Evolutionary conservation across 2,888 invertebrate species (phyloP).

Genomic region (Patella pellucida): DNA sequence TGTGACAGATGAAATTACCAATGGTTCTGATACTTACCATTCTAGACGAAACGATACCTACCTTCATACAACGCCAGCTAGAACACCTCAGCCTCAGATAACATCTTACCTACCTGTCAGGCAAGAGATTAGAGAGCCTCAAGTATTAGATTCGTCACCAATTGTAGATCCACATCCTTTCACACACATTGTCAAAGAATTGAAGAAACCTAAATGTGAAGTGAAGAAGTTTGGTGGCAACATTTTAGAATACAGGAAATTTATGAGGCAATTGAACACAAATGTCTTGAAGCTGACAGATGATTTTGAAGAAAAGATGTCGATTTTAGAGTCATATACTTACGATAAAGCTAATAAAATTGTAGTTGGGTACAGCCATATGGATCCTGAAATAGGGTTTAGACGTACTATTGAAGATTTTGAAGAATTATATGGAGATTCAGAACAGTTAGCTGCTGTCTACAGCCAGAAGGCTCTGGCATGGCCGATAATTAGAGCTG

Average conservation of each 20-base stretch:
- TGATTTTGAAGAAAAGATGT: constrained; percentile 1
- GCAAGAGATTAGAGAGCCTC: background rate
- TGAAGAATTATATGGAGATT: constrained; percentile 2
- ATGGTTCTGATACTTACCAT: background rate
- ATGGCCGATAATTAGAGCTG: constrained; percentile 2
- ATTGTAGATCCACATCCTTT: background rate
- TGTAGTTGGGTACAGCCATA: background rate
- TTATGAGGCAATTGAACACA: background rate
- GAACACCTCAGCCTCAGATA: background rate
- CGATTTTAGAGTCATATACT: background rate
- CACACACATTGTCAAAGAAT: background rate
- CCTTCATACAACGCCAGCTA: background rate
- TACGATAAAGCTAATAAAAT: background rate
- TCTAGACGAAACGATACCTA: background rate
- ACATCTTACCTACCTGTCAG: background rate
- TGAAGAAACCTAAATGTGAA: constrained; percentile 2
- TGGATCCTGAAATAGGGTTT: background rate
- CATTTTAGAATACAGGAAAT: background rate
- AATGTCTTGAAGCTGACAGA: background rate
- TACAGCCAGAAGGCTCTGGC: constrained; percentile 1
- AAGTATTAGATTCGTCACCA: background rate
- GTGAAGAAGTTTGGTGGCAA: background rate
- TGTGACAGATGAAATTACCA: background rate
- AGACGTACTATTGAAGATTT: background rate
- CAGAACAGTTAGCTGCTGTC: background rate